A percentile compares a stretch with the other conserved stretches of the same genome.
phyloP scores from a whole-genome alignment of 92 coral and sea anemone genomes.

The Porites rus region DNA sequence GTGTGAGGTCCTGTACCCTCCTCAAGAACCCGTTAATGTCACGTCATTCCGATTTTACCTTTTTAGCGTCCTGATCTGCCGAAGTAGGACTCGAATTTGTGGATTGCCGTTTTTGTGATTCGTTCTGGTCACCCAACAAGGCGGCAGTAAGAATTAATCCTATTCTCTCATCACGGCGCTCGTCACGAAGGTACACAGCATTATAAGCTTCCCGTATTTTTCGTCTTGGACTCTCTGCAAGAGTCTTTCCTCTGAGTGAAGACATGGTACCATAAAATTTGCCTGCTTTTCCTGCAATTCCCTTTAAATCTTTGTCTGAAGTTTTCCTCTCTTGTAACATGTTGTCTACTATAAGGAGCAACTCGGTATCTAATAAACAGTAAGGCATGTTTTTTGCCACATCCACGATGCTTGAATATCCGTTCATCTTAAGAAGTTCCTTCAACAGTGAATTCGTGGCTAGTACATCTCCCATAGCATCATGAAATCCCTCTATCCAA shows the following conservation, averaged over 20 bases:
- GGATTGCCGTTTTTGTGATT: too few relatives aligned
- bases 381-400: constrained; percentile 26
- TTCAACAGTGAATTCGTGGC: constrained; percentile 43
- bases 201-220: not conserved
- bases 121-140: not conserved
- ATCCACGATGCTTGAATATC: constrained; percentile 13
- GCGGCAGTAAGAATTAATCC: not conserved
- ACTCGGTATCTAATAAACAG: constrained; percentile 42
- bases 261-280: constrained; percentile 38
- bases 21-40: too few relatives aligned
- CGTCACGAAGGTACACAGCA: not conserved
- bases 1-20: too few relatives aligned
- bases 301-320: constrained; percentile 16
- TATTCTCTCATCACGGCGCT: not conserved
- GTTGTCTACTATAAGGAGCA: constrained; percentile 31
- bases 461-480: constrained; percentile 57
- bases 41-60: too few relatives aligned
- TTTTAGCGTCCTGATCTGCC: too few relatives aligned
- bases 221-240: not conserved
- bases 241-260: not conserved
- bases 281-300: constrained; percentile 36
- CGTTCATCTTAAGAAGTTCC: constrained; percentile 15
- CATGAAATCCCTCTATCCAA: constrained; percentile 46
- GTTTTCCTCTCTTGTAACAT: constrained; percentile 16
- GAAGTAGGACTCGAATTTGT: too few relatives aligned